Percentiles rank a stretch among this genome's conserved stretches.
Evolutionary conservation across 2,113 vertebrate species (phyloP).

Genomic region (Brevimyrus niger): DNA sequence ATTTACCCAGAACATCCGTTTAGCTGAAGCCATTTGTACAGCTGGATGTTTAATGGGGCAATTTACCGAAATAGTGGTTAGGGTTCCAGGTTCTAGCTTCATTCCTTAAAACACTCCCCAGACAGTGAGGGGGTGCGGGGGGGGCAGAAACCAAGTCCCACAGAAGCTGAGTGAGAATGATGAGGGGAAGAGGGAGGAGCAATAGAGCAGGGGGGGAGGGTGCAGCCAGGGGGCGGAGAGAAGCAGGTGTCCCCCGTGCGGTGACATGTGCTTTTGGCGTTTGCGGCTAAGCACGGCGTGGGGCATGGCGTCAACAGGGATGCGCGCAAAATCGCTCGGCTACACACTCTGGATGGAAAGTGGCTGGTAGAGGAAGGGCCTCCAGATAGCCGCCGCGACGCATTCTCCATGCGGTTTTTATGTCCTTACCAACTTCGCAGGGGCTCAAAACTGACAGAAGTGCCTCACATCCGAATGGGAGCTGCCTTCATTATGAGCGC

Average conservation of each 20-base stretch:
- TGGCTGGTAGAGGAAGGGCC: neutral
- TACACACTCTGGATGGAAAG: neutral
- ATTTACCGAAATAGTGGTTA: neutral
- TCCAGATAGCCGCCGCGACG: neutral
- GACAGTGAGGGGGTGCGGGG: neutral
- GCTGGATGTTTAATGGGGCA: neutral
- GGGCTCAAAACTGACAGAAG: neutral
- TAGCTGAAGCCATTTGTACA: slow-evolving; percentile 1
- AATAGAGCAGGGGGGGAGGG: neutral
- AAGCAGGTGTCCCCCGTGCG: neutral
- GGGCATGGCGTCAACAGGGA: too few species aligned
- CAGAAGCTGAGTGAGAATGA: neutral
- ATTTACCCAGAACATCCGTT: neutral
- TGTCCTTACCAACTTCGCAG: neutral
- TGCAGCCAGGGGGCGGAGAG: neutral
- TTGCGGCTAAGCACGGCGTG: too few species aligned
- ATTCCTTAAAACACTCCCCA: neutral
- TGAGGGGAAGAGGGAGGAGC: neutral
- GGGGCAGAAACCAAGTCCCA: neutral
- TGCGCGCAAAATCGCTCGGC: neutral
- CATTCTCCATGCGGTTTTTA: neutral
- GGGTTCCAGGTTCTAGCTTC: neutral
- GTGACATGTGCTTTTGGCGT: neutral
- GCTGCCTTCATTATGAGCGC: neutral
- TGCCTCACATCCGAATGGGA: neutral